Conservation (phyloP, 2,888 invertebrate genomes). For the Agrypnus murinus region DNA sequence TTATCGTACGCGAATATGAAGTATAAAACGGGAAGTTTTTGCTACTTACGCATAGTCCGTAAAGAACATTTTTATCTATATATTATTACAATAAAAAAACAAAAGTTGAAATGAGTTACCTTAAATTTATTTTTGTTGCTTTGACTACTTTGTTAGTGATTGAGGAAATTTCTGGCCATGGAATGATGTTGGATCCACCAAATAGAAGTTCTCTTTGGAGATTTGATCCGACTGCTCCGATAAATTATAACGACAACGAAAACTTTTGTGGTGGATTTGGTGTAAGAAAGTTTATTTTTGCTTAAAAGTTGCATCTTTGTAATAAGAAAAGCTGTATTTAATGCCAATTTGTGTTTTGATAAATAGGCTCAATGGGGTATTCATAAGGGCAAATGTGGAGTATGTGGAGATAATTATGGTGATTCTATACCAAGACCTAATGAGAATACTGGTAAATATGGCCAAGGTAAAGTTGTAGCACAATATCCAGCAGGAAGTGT, state of each 20-base stretch:
- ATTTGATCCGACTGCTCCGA: constrained; percentile 68
- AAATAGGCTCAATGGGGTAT: constrained; percentile 55
- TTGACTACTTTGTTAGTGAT: background rate
- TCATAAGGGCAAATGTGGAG: constrained; percentile 60
- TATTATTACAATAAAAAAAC: no score
- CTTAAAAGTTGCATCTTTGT: no score
- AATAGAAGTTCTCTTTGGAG: constrained; percentile 74
- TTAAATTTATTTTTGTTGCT: background rate
- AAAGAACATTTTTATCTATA: no score
- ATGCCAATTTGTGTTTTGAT: background rate
- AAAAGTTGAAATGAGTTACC: background rate
- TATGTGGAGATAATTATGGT: constrained; percentile 65
- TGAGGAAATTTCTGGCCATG: constrained; percentile 72
- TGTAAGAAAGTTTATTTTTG: no score
- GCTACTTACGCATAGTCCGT: no score
- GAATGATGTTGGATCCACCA: constrained; percentile 73
- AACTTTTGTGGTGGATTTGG: constrained; percentile 72
- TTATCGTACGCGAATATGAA: no score
- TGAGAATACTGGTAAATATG: constrained; percentile 70
- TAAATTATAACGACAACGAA: constrained; percentile 73
- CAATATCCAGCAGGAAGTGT: constrained; percentile 64
- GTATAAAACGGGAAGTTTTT: no score
- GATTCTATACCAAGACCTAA: constrained; percentile 66
- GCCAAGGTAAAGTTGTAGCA: constrained; percentile 68
- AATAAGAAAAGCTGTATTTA: background rate